Conservation (phyloP, 2,888 invertebrate species). For the Hypomecis atomaria region DNA sequence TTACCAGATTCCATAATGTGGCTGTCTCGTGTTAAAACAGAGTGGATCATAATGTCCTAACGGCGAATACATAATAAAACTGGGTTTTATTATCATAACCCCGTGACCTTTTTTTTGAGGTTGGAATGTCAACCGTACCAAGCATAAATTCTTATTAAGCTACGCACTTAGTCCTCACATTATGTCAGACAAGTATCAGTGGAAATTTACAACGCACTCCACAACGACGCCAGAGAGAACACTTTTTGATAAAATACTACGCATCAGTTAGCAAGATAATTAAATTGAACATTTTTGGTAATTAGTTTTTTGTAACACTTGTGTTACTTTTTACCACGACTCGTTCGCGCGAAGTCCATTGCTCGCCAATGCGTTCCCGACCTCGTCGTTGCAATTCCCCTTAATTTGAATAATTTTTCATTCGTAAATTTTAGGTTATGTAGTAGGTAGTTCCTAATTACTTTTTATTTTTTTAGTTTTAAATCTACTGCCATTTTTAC, state of each 20-base stretch:
- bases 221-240: slow-evolving; percentile 30
- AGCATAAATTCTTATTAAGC: slow-evolving; percentile 40
- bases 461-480: too few relatives aligned
- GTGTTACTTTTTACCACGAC: too few relatives aligned
- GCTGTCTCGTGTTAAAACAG: slow-evolving; percentile 29
- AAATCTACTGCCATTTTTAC: too few relatives aligned
- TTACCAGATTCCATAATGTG: slow-evolving; percentile 27
- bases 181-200: slow-evolving; percentile 35
- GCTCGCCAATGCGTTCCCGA: too few relatives aligned
- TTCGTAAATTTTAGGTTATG: too few relatives aligned
- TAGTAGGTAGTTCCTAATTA: too few relatives aligned
- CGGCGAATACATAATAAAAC: slow-evolving; percentile 39
- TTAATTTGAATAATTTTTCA: too few relatives aligned
- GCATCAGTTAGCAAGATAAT: slow-evolving; percentile 2
- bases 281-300: slow-evolving; percentile 2
- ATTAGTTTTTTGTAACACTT: too few relatives aligned
- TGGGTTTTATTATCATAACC: slow-evolving; percentile 40
- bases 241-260: slow-evolving; percentile 26
- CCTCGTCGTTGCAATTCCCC: too few relatives aligned
- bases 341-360: too few relatives aligned
- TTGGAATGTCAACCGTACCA: slow-evolving; percentile 35
- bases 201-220: slow-evolving; percentile 37
- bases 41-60: slow-evolving; percentile 39
- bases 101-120: slow-evolving; percentile 36
- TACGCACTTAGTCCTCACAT: slow-evolving; percentile 37